Evolutionary conservation across 1,140 invertebrate genomes (phyloP).

Genomic region (Cyclargus thomasi): DNA sequence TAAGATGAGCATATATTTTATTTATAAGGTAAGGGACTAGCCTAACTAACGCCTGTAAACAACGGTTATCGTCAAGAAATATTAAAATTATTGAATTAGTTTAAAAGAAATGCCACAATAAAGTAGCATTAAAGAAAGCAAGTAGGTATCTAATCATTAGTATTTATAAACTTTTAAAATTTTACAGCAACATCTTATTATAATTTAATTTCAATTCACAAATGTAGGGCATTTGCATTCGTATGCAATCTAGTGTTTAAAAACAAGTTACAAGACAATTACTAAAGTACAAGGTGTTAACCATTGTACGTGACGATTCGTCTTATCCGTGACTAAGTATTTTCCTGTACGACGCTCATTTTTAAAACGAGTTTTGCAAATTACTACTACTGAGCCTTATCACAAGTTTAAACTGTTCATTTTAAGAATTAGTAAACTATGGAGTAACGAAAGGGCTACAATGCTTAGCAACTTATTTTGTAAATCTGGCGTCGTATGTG

Average conservation of each 20-base stretch:
- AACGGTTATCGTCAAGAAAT: no score
- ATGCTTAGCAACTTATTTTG: no score
- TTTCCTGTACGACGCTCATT: not conserved
- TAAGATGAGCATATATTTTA: no score
- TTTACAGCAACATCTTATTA: not conserved
- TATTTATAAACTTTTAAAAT: no score
- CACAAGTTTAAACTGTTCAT: not conserved
- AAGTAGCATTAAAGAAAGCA: no score
- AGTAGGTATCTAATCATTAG: no score
- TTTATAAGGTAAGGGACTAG: no score
- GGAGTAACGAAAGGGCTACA: no score
- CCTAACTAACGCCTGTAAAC: no score
- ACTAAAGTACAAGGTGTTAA: slow-evolving; percentile 1
- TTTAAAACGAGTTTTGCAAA: not conserved
- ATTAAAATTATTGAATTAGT: no score
- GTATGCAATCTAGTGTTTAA: not conserved
- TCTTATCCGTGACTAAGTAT: not conserved
- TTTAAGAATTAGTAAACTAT: not conserved
- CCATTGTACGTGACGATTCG: slow-evolving; percentile 2
- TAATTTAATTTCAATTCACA: not conserved
- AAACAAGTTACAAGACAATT: not conserved
- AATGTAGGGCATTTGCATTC: not conserved
- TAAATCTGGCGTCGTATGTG: no score
- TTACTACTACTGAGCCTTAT: not conserved
- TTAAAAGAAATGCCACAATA: no score